These are phyloP conservation scores for Lobophora halterata DNA, from an alignment of 2,888 invertebrate genomes.

Conservation along the genomic window DNA sequence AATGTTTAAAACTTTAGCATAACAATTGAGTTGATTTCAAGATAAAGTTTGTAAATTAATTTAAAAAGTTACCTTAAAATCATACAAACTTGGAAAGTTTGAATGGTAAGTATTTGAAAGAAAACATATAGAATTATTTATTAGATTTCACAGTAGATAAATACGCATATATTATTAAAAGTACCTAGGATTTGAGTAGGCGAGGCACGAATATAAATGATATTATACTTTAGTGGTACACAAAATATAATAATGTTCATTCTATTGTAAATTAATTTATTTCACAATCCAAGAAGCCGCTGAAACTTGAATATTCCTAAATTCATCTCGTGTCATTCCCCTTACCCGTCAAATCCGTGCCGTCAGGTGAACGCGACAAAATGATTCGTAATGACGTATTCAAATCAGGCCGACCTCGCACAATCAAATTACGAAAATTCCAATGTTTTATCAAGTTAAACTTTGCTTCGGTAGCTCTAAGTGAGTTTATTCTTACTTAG, in stretches of 20 bases:
- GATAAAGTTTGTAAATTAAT: slow-evolving; percentile 29
- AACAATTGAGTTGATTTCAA: slow-evolving; percentile 36
- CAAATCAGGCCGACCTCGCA: slow-evolving; percentile 70
- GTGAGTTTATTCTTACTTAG: slow-evolving; percentile 80
- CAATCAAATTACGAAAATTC: slow-evolving; percentile 77
- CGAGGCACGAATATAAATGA: no score
- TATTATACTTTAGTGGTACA: no score
- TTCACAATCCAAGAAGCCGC: slow-evolving; percentile 5
- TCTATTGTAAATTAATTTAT: background rate
- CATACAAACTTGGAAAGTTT: slow-evolving; percentile 28
- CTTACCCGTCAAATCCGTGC: slow-evolving; percentile 7
- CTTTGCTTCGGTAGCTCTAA: slow-evolving; percentile 77
- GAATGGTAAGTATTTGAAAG: slow-evolving; percentile 4
- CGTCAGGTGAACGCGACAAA: slow-evolving; percentile 42
- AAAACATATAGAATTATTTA: no score
- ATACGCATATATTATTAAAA: no score
- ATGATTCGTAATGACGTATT: slow-evolving; percentile 73
- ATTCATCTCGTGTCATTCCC: slow-evolving; percentile 17
- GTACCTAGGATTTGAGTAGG: no score
- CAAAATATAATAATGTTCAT: no score
- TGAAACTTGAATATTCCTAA: slow-evolving; percentile 7
- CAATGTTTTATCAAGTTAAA: slow-evolving; percentile 79
- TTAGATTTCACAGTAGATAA: no score
- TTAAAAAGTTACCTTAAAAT: slow-evolving; percentile 34
- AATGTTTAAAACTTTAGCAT: slow-evolving; percentile 16